Evolutionary conservation across 2,113 vertebrate species (phyloP).

Genomic region (Platichthys flesus): DNA sequence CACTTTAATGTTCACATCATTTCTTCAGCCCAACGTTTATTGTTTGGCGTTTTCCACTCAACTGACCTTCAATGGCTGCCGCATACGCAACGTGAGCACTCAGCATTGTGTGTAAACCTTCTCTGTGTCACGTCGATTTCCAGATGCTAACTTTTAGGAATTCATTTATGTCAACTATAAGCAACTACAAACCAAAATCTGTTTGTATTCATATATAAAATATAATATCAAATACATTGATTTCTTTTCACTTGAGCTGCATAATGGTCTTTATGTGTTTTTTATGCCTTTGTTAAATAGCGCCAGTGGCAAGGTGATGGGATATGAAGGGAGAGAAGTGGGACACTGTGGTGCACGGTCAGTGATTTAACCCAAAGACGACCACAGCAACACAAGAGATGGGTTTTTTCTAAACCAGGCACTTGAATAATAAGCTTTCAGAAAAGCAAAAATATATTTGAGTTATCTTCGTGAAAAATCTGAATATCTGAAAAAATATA

Average conservation of each 20-base stretch:
- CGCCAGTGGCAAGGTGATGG: too few relatives aligned
- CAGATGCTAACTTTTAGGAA: not conserved
- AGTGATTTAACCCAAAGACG: too few relatives aligned
- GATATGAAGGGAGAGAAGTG: too few relatives aligned
- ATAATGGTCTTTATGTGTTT: too few relatives aligned
- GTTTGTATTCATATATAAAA: not conserved
- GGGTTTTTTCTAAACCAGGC: too few relatives aligned
- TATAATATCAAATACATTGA: not conserved
- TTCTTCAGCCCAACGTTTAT: conserved; percentile 43
- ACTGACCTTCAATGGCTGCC: conserved; percentile 38
- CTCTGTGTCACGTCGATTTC: conserved; percentile 3
- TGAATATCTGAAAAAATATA: too few relatives aligned
- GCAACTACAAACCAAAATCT: not conserved
- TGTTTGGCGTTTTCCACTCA: conserved; percentile 66
- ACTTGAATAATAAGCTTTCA: too few relatives aligned
- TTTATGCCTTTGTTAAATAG: not conserved
- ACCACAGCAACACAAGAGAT: not conserved
- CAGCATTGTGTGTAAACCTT: conserved; percentile 7
- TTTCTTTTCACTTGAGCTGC: too few relatives aligned
- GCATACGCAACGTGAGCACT: conserved; percentile 3
- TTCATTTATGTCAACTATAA: not conserved
- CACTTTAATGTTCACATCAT: conserved; percentile 37
- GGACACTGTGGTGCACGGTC: too few relatives aligned
- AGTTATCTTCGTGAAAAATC: too few relatives aligned
- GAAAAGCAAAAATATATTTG: too few relatives aligned